phyloP scores from a whole-genome alignment of 2,888 invertebrate genomes.

The Agonopterix arenella region DNA sequence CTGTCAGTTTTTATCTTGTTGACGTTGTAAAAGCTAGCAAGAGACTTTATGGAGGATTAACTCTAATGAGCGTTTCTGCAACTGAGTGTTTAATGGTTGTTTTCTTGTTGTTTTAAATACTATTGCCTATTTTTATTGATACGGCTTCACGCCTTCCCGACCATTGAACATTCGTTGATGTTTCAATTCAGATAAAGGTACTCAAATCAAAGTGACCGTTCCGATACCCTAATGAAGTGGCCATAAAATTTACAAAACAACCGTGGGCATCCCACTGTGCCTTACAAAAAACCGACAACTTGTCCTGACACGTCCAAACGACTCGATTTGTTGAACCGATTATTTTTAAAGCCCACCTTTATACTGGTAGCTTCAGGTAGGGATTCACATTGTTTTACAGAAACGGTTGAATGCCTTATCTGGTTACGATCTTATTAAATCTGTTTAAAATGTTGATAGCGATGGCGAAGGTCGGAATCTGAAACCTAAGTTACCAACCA shows the following conservation, averaged over 20 bases:
- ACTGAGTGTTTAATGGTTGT: too few species aligned
- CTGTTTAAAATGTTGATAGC: slow-evolving; percentile 1
- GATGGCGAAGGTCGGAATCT: not conserved
- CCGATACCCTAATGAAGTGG: slow-evolving; percentile 59
- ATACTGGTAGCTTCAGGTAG: slow-evolving; percentile 39
- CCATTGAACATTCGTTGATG: slow-evolving; percentile 26
- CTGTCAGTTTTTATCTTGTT: too few species aligned
- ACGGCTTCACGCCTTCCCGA: too few species aligned
- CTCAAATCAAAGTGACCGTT: slow-evolving; percentile 36
- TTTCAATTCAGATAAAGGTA: slow-evolving; percentile 42
- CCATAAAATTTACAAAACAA: slow-evolving; percentile 67
- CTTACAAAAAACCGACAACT: slow-evolving; percentile 54
- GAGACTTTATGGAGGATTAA: too few species aligned
- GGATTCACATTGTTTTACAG: slow-evolving; percentile 53
- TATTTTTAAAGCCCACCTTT: slow-evolving; percentile 42
- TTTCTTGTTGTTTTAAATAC: too few species aligned
- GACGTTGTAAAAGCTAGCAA: too few species aligned
- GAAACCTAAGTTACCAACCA: not conserved
- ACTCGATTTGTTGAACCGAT: slow-evolving; percentile 64
- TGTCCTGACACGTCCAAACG: slow-evolving; percentile 69
- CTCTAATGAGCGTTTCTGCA: too few species aligned
- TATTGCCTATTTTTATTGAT: not conserved
- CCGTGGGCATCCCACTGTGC: slow-evolving; percentile 57
- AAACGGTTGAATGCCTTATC: slow-evolving; percentile 51
- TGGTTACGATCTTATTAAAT: slow-evolving; percentile 19